These are phyloP conservation scores for Acronicta psi DNA, from an alignment of 2,888 invertebrate genomes.

Conservation along the genomic window DNA sequence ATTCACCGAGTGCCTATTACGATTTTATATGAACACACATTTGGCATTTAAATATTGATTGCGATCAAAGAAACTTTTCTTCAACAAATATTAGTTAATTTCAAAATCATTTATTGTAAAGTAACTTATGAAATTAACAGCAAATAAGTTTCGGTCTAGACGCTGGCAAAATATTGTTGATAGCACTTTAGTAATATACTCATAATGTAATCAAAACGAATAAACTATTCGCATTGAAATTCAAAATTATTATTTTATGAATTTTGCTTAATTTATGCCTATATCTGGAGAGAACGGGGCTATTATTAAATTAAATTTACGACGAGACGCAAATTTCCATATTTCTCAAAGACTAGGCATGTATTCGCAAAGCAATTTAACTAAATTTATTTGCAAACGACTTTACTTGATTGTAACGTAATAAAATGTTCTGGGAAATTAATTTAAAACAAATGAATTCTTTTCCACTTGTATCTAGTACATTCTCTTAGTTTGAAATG, in stretches of 20 bases:
- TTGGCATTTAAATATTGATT: too few species aligned
- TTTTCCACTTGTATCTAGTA: too few species aligned
- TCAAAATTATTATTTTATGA: constrained; percentile 60
- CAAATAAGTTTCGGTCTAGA: constrained; percentile 24
- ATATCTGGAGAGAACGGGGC: constrained; percentile 46
- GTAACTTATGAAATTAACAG: constrained; percentile 31
- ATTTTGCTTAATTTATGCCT: constrained; percentile 60
- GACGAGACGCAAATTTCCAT: constrained; percentile 55
- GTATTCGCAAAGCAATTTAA: constrained; percentile 46
- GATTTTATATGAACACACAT: too few species aligned
- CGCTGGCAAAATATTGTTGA: constrained; percentile 32
- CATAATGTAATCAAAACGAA: constrained; percentile 50
- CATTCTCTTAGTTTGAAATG: too few species aligned
- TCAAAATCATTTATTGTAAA: constrained; percentile 15
- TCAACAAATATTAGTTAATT: constrained; percentile 15
- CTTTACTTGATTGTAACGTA: constrained; percentile 25
- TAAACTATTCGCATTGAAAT: constrained; percentile 50
- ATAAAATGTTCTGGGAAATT: constrained; percentile 1
- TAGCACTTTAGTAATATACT: constrained; percentile 18
- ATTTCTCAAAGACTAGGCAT: constrained; percentile 52
- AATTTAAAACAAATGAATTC: too few species aligned
- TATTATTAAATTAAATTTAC: constrained; percentile 64
- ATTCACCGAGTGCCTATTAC: too few species aligned
- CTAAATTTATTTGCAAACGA: constrained; percentile 50
- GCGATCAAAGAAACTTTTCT: not conserved